Conservation (phyloP, 2,888 invertebrate species). For the Conchocele bisecta region DNA sequence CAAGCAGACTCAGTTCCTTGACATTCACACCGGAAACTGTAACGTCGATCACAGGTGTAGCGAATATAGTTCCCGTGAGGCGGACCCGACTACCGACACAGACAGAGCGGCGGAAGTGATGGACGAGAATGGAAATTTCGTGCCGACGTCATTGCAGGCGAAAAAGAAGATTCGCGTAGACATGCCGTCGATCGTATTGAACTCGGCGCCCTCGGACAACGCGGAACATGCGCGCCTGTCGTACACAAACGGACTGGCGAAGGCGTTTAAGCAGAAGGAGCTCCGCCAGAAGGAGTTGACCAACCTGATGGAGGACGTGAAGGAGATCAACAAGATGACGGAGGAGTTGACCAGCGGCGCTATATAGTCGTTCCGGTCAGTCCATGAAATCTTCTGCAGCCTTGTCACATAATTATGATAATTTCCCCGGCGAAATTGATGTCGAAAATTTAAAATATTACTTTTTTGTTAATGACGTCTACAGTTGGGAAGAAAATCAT, state of each 20-base stretch:
- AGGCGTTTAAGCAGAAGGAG: conserved; percentile 73
- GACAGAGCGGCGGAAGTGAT: conserved; percentile 10
- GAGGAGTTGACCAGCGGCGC: too few species aligned
- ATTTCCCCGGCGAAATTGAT: too few species aligned
- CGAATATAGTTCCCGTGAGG: conserved; percentile 18
- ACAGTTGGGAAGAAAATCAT: too few species aligned
- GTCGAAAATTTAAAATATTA: too few species aligned
- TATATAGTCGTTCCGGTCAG: too few species aligned
- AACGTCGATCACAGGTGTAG: conserved; percentile 2
- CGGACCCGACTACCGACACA: conserved; percentile 22
- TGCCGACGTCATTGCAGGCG: conserved; percentile 14
- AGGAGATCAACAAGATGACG: conserved; percentile 69
- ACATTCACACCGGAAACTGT: not conserved
- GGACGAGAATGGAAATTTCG: conserved; percentile 4
- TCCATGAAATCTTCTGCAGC: too few species aligned
- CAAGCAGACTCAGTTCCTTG: not conserved
- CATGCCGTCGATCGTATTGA: conserved; percentile 75
- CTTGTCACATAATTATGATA: too few species aligned
- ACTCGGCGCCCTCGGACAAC: conserved; percentile 56
- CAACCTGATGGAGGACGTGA: conserved; percentile 74
- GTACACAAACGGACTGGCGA: conserved; percentile 46
- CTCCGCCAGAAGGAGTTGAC: conserved; percentile 68
- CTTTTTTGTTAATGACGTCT: too few species aligned
- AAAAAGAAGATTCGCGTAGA: conserved; percentile 66
- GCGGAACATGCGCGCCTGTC: conserved; percentile 5